Evolutionary conservation across 2,888 invertebrate genomes (phyloP).

Genomic region (Autographa gamma): DNA sequence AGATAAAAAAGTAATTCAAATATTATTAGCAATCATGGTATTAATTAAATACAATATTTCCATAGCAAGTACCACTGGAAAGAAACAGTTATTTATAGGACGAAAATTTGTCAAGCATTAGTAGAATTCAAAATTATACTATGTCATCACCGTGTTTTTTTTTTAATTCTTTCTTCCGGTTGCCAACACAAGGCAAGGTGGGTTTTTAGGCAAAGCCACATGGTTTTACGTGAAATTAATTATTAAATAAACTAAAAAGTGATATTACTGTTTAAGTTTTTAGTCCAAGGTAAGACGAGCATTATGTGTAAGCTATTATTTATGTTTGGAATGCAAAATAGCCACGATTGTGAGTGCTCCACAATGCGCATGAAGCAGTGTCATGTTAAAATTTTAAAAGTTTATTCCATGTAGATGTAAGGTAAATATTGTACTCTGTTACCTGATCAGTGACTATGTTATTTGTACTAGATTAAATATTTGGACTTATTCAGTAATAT

Average conservation of each 20-base stretch:
- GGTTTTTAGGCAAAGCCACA: slow-evolving; percentile 77
- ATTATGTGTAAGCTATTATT: slow-evolving; percentile 5
- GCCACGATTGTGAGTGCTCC: slow-evolving; percentile 23
- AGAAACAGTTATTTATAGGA: neutral
- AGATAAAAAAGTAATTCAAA: too few species aligned
- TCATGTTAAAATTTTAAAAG: slow-evolving; percentile 27
- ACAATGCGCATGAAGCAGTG: slow-evolving; percentile 54
- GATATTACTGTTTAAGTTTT: slow-evolving; percentile 42
- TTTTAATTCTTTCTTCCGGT: slow-evolving; percentile 83
- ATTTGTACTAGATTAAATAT: neutral
- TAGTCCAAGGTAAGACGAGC: slow-evolving; percentile 62
- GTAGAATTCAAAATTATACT: slow-evolving; percentile 32
- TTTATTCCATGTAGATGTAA: neutral
- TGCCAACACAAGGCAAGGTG: slow-evolving; percentile 86
- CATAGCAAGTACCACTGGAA: neutral
- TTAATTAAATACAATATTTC: too few species aligned
- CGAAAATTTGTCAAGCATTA: neutral
- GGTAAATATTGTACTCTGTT: slow-evolving; percentile 1
- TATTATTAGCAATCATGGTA: too few species aligned
- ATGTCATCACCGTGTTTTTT: slow-evolving; percentile 55
- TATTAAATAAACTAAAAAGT: slow-evolving; percentile 35
- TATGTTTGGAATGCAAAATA: slow-evolving; percentile 29
- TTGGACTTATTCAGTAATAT: neutral
- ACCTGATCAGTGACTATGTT: neutral
- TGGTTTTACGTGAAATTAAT: slow-evolving; percentile 73